Percentiles rank a stretch among this genome's conserved stretches.
Conservation (phyloP, 2,113 vertebrate species). For the Epinephelus lanceolatus region DNA sequence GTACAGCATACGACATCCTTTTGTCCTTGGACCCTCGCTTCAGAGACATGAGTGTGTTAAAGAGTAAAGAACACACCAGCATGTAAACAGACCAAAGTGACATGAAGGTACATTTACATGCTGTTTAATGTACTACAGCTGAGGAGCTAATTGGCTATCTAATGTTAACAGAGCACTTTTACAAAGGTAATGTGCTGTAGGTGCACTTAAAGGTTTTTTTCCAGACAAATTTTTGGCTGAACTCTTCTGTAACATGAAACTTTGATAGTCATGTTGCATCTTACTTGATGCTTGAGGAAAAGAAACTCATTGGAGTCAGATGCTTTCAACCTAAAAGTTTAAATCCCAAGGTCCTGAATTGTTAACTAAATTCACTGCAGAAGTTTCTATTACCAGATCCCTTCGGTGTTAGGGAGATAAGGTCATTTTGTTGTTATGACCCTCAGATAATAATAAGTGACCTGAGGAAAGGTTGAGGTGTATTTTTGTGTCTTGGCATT, state of each 20-base stretch:
- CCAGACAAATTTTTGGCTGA: background rate
- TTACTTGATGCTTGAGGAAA: background rate
- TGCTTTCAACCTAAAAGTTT: background rate
- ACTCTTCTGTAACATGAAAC: background rate
- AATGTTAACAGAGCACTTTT: too few species aligned
- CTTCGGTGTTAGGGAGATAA: background rate
- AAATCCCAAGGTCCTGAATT: background rate
- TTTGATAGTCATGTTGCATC: background rate
- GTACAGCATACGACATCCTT: too few species aligned
- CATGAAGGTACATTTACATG: too few species aligned
- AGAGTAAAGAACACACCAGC: too few species aligned
- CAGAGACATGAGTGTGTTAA: too few species aligned
- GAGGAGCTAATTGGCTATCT: too few species aligned
- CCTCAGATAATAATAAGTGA: background rate
- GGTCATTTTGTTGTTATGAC: background rate
- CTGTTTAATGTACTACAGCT: too few species aligned
- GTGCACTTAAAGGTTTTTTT: too few species aligned
- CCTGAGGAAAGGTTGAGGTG: background rate
- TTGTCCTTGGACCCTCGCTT: too few species aligned
- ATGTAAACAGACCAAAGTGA: too few species aligned
- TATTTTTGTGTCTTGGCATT: background rate
- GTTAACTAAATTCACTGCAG: background rate
- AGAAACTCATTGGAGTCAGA: background rate
- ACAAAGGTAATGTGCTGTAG: too few species aligned
- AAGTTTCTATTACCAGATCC: background rate